Base-by-base conservation (phyloP, 2,113 vertebrate species). In the Elanus axillaris region DNA sequence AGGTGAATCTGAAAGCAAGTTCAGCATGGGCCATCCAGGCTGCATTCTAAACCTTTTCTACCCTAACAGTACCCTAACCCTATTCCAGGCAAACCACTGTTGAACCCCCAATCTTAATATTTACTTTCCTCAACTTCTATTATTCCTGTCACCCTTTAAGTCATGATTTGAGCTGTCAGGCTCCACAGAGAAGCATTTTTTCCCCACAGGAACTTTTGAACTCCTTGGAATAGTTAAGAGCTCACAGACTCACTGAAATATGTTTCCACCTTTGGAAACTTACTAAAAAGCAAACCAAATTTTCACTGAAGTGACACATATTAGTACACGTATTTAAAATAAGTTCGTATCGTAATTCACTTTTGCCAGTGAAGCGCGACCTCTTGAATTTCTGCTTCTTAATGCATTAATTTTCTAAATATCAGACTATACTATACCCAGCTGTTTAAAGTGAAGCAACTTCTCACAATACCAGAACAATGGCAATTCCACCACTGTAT, bases 1-100 rank as follows among this genome's bases (percentile, higher is more conserved):
- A 82, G 73, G 58, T 68, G 48, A 82, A 95, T 84, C 16, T 76
- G 36, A 88, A 90, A 48, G 23, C 52, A 85, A 90, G 81, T 90
- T 96, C 81, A 90, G 74, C 87, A 76, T 21, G 43, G 73, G 69
- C 68, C 87, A 93, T 32, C 31, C 64, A 93, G 34, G 32, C 16
- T 58, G 32, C 62, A 53, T 60, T 60, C 40, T 60, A 55, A 76
- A 58, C 27, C 20, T 84, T 55, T 92, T 89, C 52, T 47, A 45
- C 48, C 50, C 18, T 74, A 53, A 63, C 25, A n/a, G 31, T 64
- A 36, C 20, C 27, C 34, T 89, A 12, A 80, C 42, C 38, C 62
- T 53, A 16, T 32, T 60, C 53, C 58, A 92, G 69, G 16, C n/a
- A 91, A 78, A 60, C 32, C 45, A 68, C 1, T 64, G 31, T 36